Percentiles rank a stretch among this genome's conserved stretches.
Evolutionary conservation across 2,113 vertebrate genomes (phyloP).

Genomic region (Tetrao urogallus): DNA sequence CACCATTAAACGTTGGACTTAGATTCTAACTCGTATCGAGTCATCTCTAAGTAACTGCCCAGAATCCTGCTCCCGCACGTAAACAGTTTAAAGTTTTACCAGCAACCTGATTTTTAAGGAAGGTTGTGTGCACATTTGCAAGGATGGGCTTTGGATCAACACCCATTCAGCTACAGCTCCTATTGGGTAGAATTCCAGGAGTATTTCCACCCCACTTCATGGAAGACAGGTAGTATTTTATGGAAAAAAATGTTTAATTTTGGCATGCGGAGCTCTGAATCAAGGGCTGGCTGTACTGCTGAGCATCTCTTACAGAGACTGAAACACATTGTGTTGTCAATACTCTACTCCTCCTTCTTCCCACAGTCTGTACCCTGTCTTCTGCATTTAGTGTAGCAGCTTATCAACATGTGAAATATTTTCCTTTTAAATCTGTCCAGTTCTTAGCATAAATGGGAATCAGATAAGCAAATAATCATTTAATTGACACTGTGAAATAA

Average conservation of each 20-base stretch:
- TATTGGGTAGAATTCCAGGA: neutral
- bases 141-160: neutral
- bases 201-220: neutral
- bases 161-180: neutral
- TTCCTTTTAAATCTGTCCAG: neutral
- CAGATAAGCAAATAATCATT: neutral
- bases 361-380: neutral
- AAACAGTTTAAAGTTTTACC: neutral
- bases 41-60: too few species aligned
- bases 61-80: too few species aligned
- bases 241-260: neutral
- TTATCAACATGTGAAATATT: neutral
- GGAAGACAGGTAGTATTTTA: neutral
- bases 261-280: neutral
- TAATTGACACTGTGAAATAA: neutral
- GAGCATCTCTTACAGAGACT: neutral
- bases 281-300: neutral
- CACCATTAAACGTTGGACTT: too few species aligned
- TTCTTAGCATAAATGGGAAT: neutral
- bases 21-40: too few species aligned
- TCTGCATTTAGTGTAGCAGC: neutral
- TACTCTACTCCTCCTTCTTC: neutral
- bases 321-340: neutral
- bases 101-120: neutral
- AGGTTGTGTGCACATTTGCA: neutral